Evolutionary conservation across 2,888 invertebrate species (phyloP).

Genomic region (Andrena marginata): DNA sequence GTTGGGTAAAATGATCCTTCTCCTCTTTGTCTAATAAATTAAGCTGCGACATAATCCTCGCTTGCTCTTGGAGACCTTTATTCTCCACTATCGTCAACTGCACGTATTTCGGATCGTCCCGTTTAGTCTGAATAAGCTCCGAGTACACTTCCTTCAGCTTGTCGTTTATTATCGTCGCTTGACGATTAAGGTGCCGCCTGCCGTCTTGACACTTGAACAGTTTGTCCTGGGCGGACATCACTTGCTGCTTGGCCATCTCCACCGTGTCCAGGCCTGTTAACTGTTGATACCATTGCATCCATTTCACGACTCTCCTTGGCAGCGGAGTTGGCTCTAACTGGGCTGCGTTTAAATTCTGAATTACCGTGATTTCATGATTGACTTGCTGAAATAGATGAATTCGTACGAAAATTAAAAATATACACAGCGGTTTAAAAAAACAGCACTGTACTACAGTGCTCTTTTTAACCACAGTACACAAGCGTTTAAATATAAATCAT

Average conservation of each 20-base stretch:
- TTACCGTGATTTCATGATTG: constrained; percentile 71
- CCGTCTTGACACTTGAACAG: constrained; percentile 80
- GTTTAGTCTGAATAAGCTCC: constrained; percentile 79
- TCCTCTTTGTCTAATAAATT: constrained; percentile 80
- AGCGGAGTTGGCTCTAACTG: constrained; percentile 73
- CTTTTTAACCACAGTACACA: no score
- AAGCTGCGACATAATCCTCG: constrained; percentile 72
- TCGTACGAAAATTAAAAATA: background rate
- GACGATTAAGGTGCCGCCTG: constrained; percentile 73
- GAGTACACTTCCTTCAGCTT: constrained; percentile 81
- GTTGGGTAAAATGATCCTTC: constrained; percentile 79
- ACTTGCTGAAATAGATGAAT: constrained; percentile 72
- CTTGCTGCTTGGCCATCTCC: constrained; percentile 78
- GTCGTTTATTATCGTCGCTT: constrained; percentile 71
- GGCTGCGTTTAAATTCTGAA: constrained; percentile 74
- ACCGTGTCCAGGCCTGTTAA: constrained; percentile 80
- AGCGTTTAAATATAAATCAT: background rate
- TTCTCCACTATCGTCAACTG: constrained; percentile 82
- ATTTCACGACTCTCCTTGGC: constrained; percentile 76
- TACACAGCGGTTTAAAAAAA: no score
- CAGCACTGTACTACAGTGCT: no score
- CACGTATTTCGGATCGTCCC: constrained; percentile 82
- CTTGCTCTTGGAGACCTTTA: constrained; percentile 80
- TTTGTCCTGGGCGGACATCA: constrained; percentile 79
- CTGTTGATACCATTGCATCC: constrained; percentile 83